These are phyloP conservation scores for Ptychochromis oligacanthus DNA, from an alignment of 2,113 vertebrate genomes.

Conservation along the genomic window DNA sequence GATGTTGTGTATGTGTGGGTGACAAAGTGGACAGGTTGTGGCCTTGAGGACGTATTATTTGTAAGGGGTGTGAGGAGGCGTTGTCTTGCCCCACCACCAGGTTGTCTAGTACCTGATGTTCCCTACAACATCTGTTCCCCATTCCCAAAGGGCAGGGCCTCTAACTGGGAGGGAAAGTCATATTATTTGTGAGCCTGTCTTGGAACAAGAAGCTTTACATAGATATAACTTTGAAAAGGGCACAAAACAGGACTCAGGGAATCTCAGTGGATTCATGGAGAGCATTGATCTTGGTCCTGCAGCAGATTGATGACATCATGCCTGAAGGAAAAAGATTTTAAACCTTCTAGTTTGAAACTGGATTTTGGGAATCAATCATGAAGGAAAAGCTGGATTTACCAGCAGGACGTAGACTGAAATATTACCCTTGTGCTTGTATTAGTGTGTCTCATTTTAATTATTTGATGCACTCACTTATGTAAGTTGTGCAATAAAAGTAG, in stretches of 20 bases:
- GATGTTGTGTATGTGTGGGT: not conserved
- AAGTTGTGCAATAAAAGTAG: not conserved
- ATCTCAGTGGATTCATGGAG: slow-evolving; percentile 47
- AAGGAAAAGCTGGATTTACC: slow-evolving; percentile 10
- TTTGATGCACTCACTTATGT: not conserved
- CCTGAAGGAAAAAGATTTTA: slow-evolving; percentile 37
- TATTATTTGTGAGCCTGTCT: slow-evolving; percentile 38
- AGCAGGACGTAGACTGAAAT: slow-evolving; percentile 17
- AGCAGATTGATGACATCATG: slow-evolving; percentile 52
- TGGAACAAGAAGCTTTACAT: slow-evolving; percentile 43
- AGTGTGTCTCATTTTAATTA: not conserved
- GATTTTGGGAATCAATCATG: slow-evolving; percentile 26
- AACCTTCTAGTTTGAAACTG: slow-evolving; percentile 42
- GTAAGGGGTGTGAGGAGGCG: not conserved
- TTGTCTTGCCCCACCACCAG: not conserved
- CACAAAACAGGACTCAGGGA: slow-evolving; percentile 32
- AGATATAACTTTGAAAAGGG: slow-evolving; percentile 44
- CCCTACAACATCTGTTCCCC: slow-evolving; percentile 56
- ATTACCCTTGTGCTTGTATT: slow-evolving; percentile 2
- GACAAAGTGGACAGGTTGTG: not conserved
- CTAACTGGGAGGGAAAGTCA: slow-evolving; percentile 57
- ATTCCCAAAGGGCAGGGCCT: slow-evolving; percentile 45
- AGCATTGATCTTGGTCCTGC: slow-evolving; percentile 38
- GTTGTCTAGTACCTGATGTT: slow-evolving; percentile 26
- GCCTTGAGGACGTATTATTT: slow-evolving; percentile 9